Percentiles rank a stretch among this genome's conserved stretches.
Conservation (phyloP, 2,888 invertebrate genomes). For the Norana najaformis region DNA sequence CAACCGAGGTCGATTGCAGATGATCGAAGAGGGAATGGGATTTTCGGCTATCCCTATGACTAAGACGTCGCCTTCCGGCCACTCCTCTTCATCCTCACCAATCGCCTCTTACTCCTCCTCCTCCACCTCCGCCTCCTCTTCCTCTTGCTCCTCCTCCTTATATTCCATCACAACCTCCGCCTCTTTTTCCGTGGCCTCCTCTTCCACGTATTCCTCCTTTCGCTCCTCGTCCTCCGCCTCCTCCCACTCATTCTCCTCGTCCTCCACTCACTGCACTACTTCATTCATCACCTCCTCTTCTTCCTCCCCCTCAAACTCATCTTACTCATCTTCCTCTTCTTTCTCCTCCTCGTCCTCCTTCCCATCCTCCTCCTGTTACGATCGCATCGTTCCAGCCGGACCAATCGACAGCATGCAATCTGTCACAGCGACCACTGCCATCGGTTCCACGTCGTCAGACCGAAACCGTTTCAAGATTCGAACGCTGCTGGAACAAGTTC, state of each 20-base stretch:
- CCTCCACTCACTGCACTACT: not conserved
- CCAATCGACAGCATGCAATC: not conserved
- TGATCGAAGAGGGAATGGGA: not conserved
- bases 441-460: not conserved
- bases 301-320: not conserved
- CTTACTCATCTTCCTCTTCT: not conserved
- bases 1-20: not conserved
- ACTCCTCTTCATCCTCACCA: not conserved
- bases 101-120: not conserved
- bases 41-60: not conserved
- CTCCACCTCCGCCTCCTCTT: not conserved
- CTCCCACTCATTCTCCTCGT: not conserved
- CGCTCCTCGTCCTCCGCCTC: not conserved
- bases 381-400: not conserved
- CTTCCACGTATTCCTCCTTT: not conserved
- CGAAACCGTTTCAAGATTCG: conserved; percentile 17
- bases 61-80: not conserved
- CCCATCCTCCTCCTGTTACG: not conserved
- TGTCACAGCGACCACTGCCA: not conserved
- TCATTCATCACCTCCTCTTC: not conserved
- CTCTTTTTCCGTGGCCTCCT: not conserved
- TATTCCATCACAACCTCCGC: not conserved
- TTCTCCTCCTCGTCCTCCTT: not conserved
- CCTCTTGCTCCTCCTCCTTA: not conserved
- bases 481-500: not conserved